These are phyloP conservation scores for Lepus townsendii DNA, from an alignment of 2,797 vertebrate species.

Conservation along the genomic window DNA sequence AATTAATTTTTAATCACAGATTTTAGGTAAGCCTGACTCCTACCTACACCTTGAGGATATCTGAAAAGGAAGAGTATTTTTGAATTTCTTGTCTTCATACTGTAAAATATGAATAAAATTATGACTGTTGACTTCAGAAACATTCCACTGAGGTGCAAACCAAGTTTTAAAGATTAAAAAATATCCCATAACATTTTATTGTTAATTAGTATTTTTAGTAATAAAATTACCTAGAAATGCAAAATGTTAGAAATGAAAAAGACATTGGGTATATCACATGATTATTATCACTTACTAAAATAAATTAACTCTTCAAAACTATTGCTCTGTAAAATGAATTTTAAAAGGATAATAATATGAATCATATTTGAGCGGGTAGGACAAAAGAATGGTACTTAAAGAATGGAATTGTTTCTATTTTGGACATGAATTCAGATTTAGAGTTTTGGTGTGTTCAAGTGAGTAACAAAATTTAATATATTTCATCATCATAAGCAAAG, in stretches of 20 bases:
- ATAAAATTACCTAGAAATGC: background rate
- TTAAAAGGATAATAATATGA: background rate
- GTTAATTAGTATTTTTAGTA: background rate
- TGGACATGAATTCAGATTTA: background rate
- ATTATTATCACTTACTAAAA: background rate
- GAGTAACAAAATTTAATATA: background rate
- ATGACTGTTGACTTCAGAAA: background rate
- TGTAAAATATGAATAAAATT: background rate
- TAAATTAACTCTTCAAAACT: background rate
- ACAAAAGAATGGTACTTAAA: background rate
- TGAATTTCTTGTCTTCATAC: background rate
- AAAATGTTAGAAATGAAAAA: background rate
- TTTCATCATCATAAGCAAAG: background rate
- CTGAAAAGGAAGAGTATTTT: background rate
- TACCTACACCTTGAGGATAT: background rate
- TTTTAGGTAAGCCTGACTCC: background rate
- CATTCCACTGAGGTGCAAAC: background rate
- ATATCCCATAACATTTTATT: background rate
- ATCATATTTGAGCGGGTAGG: background rate
- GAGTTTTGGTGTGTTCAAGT: background rate
- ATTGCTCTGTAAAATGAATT: background rate
- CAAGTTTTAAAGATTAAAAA: background rate
- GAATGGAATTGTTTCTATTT: background rate
- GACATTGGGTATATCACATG: background rate
- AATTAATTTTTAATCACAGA: background rate